Evolutionary conservation across 2,113 vertebrate genomes (phyloP), one percentile per base, ranked within the genome.

Genomic region (Tursiops truncatus): DNA sequence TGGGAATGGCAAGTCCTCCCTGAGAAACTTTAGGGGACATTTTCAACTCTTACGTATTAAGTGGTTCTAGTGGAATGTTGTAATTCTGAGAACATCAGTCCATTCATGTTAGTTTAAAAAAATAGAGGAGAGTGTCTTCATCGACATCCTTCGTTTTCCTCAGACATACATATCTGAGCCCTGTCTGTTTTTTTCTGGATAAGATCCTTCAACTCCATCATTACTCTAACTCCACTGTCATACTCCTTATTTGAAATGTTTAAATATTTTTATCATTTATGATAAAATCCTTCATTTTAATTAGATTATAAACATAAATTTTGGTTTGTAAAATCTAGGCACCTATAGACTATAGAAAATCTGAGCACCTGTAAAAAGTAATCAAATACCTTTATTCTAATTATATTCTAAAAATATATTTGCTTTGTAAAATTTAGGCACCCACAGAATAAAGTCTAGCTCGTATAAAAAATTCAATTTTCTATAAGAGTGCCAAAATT

Each of bases 351-450:
- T 36, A 56, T 79, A 79, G 76, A 79, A 79, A 79, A 79, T 56
- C 47, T 79, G 76, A 79, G 21, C 53, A 31, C 50, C 20, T 79
- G 11, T 56, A 79, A 25, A 79, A 23, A 79, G 20, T 25, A 79
- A 79, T 79, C 31, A 56, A 80, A 38, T 80, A 56, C 1, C 20
- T 76, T 73, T 84, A 4, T 47, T 82, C 17, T 41, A 76, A 63
- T 82, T 95, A 62, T 63, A 74, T 60, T 73, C 21, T 76, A 88
- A 95, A 74, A 88, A 56, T 90, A 93, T 18, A 60, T 91, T 92
- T 92, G 5, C 58, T 84, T 96, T 84, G 41, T 58, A 74, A 91
- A 93, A 76, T 84, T 12, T 56, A 70, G 65, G 25, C n/a, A 93
- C 23, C 17, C 50, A 67, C 3, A 53, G 82, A 65, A 76, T 62